phyloP scores from a whole-genome alignment of 2,113 vertebrate genomes.

The Athene cunicularia region DNA sequence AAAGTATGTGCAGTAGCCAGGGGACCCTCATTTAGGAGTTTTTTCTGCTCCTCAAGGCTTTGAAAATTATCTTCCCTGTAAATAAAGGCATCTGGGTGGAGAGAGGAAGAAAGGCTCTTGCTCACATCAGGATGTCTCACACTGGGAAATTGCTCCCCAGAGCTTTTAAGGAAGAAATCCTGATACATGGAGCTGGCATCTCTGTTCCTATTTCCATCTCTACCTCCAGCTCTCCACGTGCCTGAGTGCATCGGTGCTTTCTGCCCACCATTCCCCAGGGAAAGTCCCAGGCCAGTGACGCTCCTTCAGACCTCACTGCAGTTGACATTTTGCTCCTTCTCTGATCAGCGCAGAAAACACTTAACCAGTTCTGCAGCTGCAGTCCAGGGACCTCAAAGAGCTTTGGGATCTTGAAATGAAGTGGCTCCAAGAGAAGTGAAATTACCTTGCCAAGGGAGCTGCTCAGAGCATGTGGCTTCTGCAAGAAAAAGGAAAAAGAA shows the following conservation, averaged over 20 bases:
- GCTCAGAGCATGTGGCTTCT: not conserved
- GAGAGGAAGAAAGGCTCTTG: not conserved
- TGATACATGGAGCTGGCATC: not conserved
- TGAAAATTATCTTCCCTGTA: not conserved
- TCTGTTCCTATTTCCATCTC: not conserved
- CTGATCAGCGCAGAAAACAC: not conserved
- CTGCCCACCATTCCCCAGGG: not conserved
- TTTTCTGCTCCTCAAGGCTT: not conserved
- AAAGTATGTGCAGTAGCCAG: not conserved
- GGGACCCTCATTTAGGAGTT: not conserved
- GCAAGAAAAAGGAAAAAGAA: not conserved
- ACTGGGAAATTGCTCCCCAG: not conserved
- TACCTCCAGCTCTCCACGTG: fast-evolving
- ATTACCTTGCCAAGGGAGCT: not conserved
- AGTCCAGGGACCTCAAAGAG: not conserved
- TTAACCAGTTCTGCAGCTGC: not conserved
- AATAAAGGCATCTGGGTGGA: not conserved
- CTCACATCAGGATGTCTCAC: not conserved
- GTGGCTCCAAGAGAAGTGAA: not conserved
- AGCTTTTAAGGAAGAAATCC: not conserved
- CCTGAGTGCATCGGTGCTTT: not conserved
- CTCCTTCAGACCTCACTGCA: not conserved
- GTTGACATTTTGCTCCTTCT: not conserved
- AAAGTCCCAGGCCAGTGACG: fast-evolving
- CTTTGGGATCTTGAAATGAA: not conserved